Base-by-base conservation (phyloP, 2,888 invertebrate genomes). In the Acleris sparsana region DNA sequence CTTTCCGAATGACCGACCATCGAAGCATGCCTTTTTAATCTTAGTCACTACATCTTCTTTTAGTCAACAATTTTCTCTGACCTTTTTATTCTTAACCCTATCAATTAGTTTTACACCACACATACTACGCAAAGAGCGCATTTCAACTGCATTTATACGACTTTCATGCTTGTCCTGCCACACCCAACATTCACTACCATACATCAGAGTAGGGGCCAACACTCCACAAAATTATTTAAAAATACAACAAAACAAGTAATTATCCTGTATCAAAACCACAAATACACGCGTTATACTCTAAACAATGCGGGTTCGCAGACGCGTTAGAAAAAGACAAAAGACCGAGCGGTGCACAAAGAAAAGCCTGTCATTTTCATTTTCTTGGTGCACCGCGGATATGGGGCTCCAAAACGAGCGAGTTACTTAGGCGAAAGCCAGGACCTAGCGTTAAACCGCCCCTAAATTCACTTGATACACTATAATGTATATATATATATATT, bases 351-450 rank as follows among this genome's bases (percentile, higher is more conserved):
- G 74, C 75, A 85, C 87, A 88, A 87, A 85, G 87, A 84, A 86
- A 83, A 79, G 77, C 83, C 78, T 84, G 86, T 87, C 86, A 86
- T 85, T 87, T 84, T 84, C 86, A 87, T 88, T 87, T 86, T 83
- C 82, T 78, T 74, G 73, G 73, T 83, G 82, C 82, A 83, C 77
- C 82, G 77, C 81, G 75, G 74, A 79, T 75, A 68, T 60, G 72
- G 67, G 80, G 83, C 80, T 59, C 69, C n/a, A 51, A 68, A 70
- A 73, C 5, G 13, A 48, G 74, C 74, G 73, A 18, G 53, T 7
- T 13, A 9, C 11, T 60, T 46, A 57, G 49, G 59, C 48, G 29
- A 5, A 9, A 16, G 25, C 57, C 5, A 44, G n/a, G 11, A 49
- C 6, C n/a, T 11, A 18, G 48, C 11, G 46, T 1, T 6, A 6